These are phyloP conservation scores for Poeciliopsis turrubarensis DNA, from an alignment of 2,113 vertebrate species.

Conservation along the genomic window DNA sequence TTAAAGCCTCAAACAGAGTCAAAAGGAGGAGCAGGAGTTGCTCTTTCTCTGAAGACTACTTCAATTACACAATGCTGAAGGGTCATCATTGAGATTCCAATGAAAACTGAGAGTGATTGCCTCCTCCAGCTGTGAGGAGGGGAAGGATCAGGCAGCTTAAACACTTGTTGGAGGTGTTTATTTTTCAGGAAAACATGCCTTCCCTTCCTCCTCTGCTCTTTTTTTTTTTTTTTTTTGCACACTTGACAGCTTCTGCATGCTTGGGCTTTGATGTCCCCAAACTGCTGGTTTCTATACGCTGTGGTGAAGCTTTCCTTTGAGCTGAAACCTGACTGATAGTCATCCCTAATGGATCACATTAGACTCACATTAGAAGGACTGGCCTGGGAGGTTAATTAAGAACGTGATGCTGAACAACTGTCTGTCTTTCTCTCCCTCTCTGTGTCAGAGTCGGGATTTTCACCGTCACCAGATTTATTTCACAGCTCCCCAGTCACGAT, in stretches of 20 bases:
- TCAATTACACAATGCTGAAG: not conserved
- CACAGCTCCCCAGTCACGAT: conserved; percentile 30
- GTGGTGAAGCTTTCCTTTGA: conserved; percentile 49
- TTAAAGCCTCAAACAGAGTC: not conserved
- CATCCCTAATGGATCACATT: conserved; percentile 69
- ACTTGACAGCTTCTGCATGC: not conserved
- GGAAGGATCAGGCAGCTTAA: not conserved
- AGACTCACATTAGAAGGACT: conserved; percentile 54
- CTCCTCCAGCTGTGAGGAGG: not conserved
- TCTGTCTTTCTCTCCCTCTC: conserved; percentile 12
- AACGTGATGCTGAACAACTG: conserved; percentile 33
- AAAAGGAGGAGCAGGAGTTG: not conserved
- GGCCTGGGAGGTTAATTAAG: conserved; percentile 72
- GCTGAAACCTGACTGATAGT: conserved; percentile 65
- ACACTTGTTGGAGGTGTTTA: not conserved
- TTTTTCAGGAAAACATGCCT: not conserved
- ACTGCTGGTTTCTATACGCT: conserved; percentile 36
- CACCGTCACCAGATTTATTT: conserved; percentile 25
- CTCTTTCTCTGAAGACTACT: not conserved
- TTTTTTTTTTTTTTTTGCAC: not conserved
- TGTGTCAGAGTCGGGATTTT: conserved; percentile 11
- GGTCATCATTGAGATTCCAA: not conserved
- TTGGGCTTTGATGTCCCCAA: not conserved
- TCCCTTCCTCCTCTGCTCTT: not conserved
- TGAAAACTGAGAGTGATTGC: not conserved